Evolutionary conservation across 2,797 vertebrate species (phyloP).

Genomic region (Buceros bicornis): DNA sequence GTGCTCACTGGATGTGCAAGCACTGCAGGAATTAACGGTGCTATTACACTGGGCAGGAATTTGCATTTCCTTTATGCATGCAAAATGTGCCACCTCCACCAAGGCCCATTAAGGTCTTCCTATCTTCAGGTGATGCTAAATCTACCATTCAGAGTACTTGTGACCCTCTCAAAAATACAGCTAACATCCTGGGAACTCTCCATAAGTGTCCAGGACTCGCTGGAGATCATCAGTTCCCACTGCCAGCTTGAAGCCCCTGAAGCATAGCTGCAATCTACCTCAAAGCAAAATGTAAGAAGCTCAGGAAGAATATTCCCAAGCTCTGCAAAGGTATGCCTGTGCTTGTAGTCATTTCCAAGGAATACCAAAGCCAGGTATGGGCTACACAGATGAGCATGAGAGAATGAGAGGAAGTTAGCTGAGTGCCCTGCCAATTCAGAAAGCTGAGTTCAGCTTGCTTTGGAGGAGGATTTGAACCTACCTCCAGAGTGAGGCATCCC

Average conservation of each 20-base stretch:
- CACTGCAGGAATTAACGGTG: neutral
- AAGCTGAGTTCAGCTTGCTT: neutral
- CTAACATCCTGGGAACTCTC: neutral
- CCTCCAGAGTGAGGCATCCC: neutral
- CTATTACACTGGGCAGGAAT: neutral
- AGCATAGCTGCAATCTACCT: neutral
- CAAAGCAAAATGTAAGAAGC: neutral
- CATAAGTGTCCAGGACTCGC: neutral
- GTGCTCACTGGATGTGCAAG: neutral
- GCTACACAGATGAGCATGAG: neutral
- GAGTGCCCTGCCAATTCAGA: neutral
- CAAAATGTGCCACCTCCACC: neutral
- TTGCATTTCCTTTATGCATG: neutral
- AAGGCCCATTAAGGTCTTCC: neutral
- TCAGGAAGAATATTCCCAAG: neutral
- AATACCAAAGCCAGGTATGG: neutral
- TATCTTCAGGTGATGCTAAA: neutral
- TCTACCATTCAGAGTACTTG: neutral
- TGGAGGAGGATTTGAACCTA: neutral
- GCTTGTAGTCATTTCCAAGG: neutral
- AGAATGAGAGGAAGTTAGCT: neutral
- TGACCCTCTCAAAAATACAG: neutral
- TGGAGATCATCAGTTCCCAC: neutral
- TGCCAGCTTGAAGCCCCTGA: neutral
- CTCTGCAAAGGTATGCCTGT: neutral